Evolutionary conservation across 2,888 invertebrate species (phyloP), one percentile per base, ranked within the genome.

Genomic region (Nyleta sp.): DNA sequence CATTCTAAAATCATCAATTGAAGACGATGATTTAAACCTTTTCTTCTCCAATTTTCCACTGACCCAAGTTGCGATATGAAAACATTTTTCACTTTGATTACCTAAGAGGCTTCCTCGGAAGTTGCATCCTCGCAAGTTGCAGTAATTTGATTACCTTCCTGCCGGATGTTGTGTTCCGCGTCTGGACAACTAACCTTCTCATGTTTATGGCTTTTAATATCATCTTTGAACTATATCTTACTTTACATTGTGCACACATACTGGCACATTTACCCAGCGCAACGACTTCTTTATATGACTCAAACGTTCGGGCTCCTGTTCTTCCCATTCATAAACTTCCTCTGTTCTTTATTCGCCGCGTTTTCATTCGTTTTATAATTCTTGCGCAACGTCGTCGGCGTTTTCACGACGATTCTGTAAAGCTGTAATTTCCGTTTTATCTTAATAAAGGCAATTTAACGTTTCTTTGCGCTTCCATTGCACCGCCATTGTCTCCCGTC

Each of bases 381-480:
- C 38, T 72, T 55, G 31, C 55, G 38, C 24, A 62, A 46, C 44
- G 55, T 48, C 10, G 31, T 31, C n/a, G 7, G 28, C 15, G 18
- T 18, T 22, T 35, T 28, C 44, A 44, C 35, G 46, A 18, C 20
- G 40, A 62, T 60, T 60, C 71, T n/a, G 31, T 20, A 50, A 71
- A 50, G 53, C 35, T 31, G 62, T 53, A 64, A 57, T 64, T 72
- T 64, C 44, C 53, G 24, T 52, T 57, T 60, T 50, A 57, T 48
- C 42, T 59, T 70, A 59, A 59, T 59, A 70, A 70, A 70, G 50
- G 28, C 18, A 70, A 70, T 59, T 50, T 50, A 28, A 59, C 59
- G 50, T 50, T 59, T 48, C 50, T 59, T 44, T 33, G 13, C 31
- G 20, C 44, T 59, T 33, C 17, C 18, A 59, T 18, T 18, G 31